Evolutionary conservation across 2,797 vertebrate species (phyloP).

Genomic region (Huso huso): DNA sequence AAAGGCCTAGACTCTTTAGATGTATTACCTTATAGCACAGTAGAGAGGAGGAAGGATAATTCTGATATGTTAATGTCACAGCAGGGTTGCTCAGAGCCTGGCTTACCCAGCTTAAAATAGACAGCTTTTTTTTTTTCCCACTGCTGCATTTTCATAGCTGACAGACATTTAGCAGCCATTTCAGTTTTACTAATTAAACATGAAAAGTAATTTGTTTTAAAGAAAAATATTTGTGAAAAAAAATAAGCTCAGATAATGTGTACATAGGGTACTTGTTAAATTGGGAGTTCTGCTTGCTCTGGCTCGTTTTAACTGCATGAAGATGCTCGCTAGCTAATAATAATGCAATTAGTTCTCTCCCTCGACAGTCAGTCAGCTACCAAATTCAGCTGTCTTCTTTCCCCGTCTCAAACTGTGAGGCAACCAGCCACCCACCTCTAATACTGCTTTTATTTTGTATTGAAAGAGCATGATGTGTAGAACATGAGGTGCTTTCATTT

Average conservation of each 20-base stretch:
- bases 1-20: constrained; percentile 65
- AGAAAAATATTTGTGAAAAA: neutral
- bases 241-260: neutral
- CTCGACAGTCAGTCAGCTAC: neutral
- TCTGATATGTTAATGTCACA: constrained; percentile 77
- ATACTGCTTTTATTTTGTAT: constrained; percentile 47
- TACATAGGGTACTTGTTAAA: constrained; percentile 36
- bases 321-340: constrained; percentile 41
- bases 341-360: constrained; percentile 48
- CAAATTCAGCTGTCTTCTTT: constrained; percentile 32
- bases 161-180: constrained; percentile 59
- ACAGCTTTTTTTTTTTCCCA: constrained; percentile 60
- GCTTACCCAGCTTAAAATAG: constrained; percentile 67
- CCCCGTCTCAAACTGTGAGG: constrained; percentile 42
- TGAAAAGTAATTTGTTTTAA: constrained; percentile 50
- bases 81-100: constrained; percentile 64
- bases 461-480: constrained; percentile 68
- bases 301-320: constrained; percentile 54
- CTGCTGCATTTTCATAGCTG: constrained; percentile 30
- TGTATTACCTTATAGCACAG: constrained; percentile 72
- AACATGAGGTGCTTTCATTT: constrained; percentile 77
- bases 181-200: constrained; percentile 60
- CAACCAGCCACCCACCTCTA: constrained; percentile 27
- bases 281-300: constrained; percentile 32
- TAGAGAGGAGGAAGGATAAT: constrained; percentile 65